phyloP scores from a whole-genome alignment of 2,888 invertebrate species.

The Cephus sareptanus region DNA sequence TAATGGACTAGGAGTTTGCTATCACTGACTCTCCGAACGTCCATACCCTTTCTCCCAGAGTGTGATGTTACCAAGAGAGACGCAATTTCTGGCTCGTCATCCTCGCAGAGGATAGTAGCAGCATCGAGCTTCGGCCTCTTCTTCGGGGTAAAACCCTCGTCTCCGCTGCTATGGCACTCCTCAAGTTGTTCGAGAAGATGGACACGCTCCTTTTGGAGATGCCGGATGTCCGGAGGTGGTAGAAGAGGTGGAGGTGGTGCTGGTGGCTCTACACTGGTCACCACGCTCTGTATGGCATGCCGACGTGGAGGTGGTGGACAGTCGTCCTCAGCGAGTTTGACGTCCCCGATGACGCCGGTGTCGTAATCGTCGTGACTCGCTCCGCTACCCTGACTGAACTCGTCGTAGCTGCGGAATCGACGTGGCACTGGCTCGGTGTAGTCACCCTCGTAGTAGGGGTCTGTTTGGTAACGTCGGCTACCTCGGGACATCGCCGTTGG shows the following conservation, averaged over 20 bases:
- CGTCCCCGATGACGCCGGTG: conserved; percentile 51
- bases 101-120: conserved; percentile 55
- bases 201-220: conserved; percentile 77
- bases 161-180: conserved; percentile 78
- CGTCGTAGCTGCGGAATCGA: conserved; percentile 75
- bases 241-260: conserved; percentile 60
- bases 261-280: conserved; percentile 68
- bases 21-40: conserved; percentile 61
- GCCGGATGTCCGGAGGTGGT: conserved; percentile 73
- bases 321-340: conserved; percentile 62
- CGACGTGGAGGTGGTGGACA: conserved; percentile 66
- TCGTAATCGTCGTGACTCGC: conserved; percentile 75
- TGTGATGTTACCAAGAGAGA: conserved; percentile 62
- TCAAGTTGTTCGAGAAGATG: conserved; percentile 78
- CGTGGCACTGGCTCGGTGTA: conserved; percentile 61
- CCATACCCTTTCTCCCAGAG: conserved; percentile 60
- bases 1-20: conserved; percentile 59
- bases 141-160: conserved; percentile 74
- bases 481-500: conserved; percentile 70
- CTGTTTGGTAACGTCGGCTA: conserved; percentile 58
- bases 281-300: conserved; percentile 69
- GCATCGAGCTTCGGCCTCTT: conserved; percentile 74
- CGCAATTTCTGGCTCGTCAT: conserved; percentile 62
- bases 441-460: conserved; percentile 62
- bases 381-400: conserved; percentile 79